phyloP scores from a whole-genome alignment of 2,888 invertebrate genomes.

The Trissoscelio sp. region DNA sequence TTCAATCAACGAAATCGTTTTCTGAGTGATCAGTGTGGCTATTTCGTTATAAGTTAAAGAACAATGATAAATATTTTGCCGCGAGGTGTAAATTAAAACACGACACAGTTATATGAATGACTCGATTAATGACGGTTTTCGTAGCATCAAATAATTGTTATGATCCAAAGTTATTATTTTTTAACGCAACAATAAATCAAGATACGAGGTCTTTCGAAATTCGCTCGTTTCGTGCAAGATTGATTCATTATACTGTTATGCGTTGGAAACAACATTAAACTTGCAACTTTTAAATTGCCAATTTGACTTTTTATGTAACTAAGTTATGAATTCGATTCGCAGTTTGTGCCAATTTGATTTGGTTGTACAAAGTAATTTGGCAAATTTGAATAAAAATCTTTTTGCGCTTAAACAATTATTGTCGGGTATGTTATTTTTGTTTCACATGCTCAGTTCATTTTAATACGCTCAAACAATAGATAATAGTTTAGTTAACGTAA shows the following conservation, averaged over 20 bases:
- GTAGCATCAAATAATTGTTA: conserved; percentile 17
- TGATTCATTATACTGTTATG: conserved; percentile 48
- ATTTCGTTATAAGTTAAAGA: conserved; percentile 27
- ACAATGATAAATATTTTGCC: conserved; percentile 30
- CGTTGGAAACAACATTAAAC: conserved; percentile 28
- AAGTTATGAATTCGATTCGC: conserved; percentile 42
- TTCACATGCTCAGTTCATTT: background rate
- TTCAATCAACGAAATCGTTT: conserved; percentile 9
- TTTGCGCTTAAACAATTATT: conserved; percentile 1
- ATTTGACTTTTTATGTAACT: conserved; percentile 49
- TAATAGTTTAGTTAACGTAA: too few species aligned
- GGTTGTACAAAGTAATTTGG: conserved; percentile 17
- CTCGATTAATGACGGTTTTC: conserved; percentile 38
- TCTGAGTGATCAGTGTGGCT: background rate
- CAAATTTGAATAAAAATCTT: conserved; percentile 20
- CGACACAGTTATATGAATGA: conserved; percentile 32
- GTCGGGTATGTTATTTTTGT: background rate
- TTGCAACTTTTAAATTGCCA: conserved; percentile 57
- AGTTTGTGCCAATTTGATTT: conserved; percentile 34
- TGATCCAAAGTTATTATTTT: conserved; percentile 36
- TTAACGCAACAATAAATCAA: conserved; percentile 40
- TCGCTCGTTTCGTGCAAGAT: conserved; percentile 30
- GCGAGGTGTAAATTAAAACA: conserved; percentile 24
- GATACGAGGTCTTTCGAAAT: conserved; percentile 24
- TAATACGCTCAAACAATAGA: too few species aligned